phyloP scores from a whole-genome alignment of 2,797 vertebrate species.

The Chrysocyon brachyurus region DNA sequence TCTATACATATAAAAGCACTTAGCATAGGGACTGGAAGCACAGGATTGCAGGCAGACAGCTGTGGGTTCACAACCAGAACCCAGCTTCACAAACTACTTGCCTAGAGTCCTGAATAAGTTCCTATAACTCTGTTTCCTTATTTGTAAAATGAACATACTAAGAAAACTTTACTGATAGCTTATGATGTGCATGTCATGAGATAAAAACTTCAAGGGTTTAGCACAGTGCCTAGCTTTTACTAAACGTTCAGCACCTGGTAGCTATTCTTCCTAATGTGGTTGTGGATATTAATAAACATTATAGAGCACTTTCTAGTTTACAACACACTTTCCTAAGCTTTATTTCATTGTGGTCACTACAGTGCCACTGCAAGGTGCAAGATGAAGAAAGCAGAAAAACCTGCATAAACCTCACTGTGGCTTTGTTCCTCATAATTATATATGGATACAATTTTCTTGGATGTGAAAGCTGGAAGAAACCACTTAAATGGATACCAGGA shows the following conservation, averaged over 20 bases:
- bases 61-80: background rate
- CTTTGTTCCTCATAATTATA: constrained; percentile 68
- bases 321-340: background rate
- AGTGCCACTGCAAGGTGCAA: background rate
- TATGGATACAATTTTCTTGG: constrained; percentile 63
- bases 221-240: background rate
- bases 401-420: background rate
- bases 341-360: background rate
- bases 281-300: background rate
- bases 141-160: background rate
- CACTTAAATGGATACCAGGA: constrained; percentile 71
- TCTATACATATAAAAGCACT: background rate
- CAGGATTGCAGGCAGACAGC: background rate
- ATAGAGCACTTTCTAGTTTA: background rate
- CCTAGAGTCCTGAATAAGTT: background rate
- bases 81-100: background rate
- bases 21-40: background rate
- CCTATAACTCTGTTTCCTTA: background rate
- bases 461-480: constrained; percentile 69
- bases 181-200: background rate
- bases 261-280: background rate
- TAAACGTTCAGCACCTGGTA: background rate
- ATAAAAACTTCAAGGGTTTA: background rate
- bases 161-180: background rate
- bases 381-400: background rate